These are phyloP conservation scores for Zaprionus nigranus DNA, from an alignment of 1,140 invertebrate genomes.

Conservation along the genomic window DNA sequence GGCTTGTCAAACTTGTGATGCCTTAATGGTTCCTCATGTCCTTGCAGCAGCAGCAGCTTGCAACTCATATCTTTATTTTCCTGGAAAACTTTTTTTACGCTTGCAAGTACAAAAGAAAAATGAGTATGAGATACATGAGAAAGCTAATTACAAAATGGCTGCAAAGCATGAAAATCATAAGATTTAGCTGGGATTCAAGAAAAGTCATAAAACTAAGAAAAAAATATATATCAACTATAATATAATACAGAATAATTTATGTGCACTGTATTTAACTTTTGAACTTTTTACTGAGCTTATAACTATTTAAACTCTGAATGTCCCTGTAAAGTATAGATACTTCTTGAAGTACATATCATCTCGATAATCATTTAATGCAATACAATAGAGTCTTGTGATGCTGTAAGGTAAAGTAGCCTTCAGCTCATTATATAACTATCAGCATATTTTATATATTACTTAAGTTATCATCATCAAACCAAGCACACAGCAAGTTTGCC, in stretches of 20 bases:
- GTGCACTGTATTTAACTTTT: too few species aligned
- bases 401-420: too few species aligned
- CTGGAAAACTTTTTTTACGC: neutral
- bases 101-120: conserved; percentile 2
- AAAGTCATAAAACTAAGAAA: neutral
- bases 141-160: conserved; percentile 1
- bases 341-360: too few species aligned
- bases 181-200: neutral
- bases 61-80: neutral
- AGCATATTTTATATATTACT: neutral
- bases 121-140: neutral
- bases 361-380: too few species aligned
- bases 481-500: neutral
- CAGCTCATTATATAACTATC: too few species aligned
- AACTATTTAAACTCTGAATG: too few species aligned
- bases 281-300: too few species aligned
- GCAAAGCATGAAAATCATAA: neutral
- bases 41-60: conserved; percentile 3
- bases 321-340: too few species aligned
- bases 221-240: neutral
- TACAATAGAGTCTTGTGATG: too few species aligned
- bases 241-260: neutral
- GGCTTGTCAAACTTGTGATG: conserved; percentile 48
- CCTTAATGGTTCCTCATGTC: conserved; percentile 11
- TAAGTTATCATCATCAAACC: neutral